These are phyloP conservation scores for Philereme vetulata DNA, from an alignment of 2,888 invertebrate species.

Conservation along the genomic window DNA sequence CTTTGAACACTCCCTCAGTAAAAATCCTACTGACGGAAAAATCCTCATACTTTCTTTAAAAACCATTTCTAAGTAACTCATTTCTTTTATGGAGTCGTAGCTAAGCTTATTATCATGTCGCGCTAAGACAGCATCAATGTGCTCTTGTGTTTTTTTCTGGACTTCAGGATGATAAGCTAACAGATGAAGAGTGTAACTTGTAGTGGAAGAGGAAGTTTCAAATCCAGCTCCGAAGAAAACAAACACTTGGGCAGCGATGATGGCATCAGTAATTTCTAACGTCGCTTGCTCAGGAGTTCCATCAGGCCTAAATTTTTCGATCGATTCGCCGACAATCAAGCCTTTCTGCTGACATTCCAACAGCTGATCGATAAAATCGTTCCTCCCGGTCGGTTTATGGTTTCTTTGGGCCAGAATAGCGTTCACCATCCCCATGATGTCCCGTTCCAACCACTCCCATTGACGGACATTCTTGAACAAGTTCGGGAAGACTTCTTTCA, in stretches of 20 bases:
- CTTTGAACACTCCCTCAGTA: constrained; percentile 44
- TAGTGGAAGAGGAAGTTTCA: constrained; percentile 58
- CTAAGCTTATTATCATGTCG: constrained; percentile 47
- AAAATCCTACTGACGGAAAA: constrained; percentile 43
- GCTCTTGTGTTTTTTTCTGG: constrained; percentile 51
- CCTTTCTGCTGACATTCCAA: constrained; percentile 37
- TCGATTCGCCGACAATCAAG: constrained; percentile 46
- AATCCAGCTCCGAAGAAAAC: constrained; percentile 59
- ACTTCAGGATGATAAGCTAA: constrained; percentile 56
- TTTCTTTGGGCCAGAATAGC: constrained; percentile 17
- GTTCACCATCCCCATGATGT: not conserved
- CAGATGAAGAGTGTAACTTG: constrained; percentile 53
- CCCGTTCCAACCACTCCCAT: not conserved
- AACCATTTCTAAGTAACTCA: constrained; percentile 46
- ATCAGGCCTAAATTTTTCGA: constrained; percentile 41
- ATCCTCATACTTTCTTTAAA: constrained; percentile 48
- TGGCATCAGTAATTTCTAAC: constrained; percentile 41
- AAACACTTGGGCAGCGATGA: constrained; percentile 48
- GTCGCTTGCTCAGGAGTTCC: constrained; percentile 41
- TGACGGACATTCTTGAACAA: not conserved
- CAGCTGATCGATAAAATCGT: constrained; percentile 28
- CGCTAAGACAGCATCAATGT: constrained; percentile 48
- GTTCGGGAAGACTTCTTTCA: constrained; percentile 1
- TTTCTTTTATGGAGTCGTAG: constrained; percentile 47
- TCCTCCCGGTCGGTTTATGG: constrained; percentile 26